A percentile compares a stretch with the other conserved stretches of the same genome.
Conservation (phyloP, 2,888 invertebrate species). For the Trissolcus brochymenae region DNA sequence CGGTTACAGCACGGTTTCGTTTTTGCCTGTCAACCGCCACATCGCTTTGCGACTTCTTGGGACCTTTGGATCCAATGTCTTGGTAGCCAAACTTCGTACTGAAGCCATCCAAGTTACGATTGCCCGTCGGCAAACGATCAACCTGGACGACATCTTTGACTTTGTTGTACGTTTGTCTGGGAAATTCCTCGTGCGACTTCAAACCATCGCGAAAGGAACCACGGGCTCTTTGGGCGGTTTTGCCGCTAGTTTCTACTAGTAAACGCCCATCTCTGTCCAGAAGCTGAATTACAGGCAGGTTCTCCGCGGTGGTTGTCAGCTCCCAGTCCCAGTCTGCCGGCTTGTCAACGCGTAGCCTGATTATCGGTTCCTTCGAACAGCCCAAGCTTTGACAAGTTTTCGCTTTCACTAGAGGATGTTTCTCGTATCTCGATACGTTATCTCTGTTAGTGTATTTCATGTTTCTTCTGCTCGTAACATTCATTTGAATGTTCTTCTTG, state of each 20-base stretch:
- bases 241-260: conserved; percentile 69
- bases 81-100: conserved; percentile 66
- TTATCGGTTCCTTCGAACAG: conserved; percentile 65
- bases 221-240: conserved; percentile 70
- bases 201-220: conserved; percentile 69
- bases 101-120: conserved; percentile 69
- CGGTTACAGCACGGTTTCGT: not conserved
- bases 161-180: conserved; percentile 6
- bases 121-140: conserved; percentile 52
- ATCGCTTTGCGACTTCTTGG: conserved; percentile 69
- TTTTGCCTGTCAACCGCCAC: conserved; percentile 57
- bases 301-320: conserved; percentile 69
- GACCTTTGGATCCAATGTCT: conserved; percentile 40
- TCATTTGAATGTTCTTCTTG: conserved; percentile 16
- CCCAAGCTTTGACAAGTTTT: conserved; percentile 47
- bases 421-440: no score
- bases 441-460: conserved; percentile 23
- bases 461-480: conserved; percentile 14
- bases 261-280: conserved; percentile 69
- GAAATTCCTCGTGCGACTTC: conserved; percentile 64
- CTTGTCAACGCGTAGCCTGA: conserved; percentile 69
- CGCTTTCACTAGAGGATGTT: conserved; percentile 58
- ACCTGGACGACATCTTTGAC: not conserved
- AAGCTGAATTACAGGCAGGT: conserved; percentile 68
- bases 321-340: conserved; percentile 72